Evolutionary conservation across 1,140 invertebrate species (phyloP).

Genomic region (Drosophila punjabiensis): DNA sequence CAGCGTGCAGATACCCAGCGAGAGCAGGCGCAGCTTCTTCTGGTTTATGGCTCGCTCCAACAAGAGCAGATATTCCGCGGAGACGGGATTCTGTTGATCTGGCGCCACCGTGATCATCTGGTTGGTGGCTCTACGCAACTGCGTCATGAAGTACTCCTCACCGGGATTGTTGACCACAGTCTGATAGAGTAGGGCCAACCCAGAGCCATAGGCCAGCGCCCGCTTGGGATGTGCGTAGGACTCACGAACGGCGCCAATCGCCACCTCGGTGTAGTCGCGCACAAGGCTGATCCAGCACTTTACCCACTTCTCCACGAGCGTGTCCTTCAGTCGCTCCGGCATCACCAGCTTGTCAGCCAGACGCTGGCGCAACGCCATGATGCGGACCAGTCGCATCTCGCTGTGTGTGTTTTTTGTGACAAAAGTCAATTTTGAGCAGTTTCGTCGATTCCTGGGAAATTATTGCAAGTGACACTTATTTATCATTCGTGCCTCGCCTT

Average conservation of each 20-base stretch:
- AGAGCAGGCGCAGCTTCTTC: constrained; percentile 88
- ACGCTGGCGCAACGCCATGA: constrained; percentile 61
- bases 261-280: constrained; percentile 88
- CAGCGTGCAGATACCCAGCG: constrained; percentile 90
- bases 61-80: constrained; percentile 88
- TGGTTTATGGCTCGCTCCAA: constrained; percentile 89
- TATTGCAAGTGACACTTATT: constrained; percentile 72
- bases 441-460: constrained; percentile 21
- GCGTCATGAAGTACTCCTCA: constrained; percentile 56
- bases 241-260: constrained; percentile 86
- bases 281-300: constrained; percentile 88
- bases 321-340: constrained; percentile 87
- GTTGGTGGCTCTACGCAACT: constrained; percentile 84
- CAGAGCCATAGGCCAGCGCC: constrained; percentile 84
- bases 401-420: constrained; percentile 21
- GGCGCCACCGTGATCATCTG: constrained; percentile 89
- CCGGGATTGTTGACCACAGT: constrained; percentile 61
- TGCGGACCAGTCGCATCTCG: constrained; percentile 61
- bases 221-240: constrained; percentile 87
- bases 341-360: constrained; percentile 58
- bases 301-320: constrained; percentile 88
- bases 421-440: constrained; percentile 29
- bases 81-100: constrained; percentile 88
- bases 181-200: constrained; percentile 46
- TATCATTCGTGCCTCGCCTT: constrained; percentile 68